Evolutionary conservation across 1,140 invertebrate genomes (phyloP).

Genomic region (Amyelois transitella): DNA sequence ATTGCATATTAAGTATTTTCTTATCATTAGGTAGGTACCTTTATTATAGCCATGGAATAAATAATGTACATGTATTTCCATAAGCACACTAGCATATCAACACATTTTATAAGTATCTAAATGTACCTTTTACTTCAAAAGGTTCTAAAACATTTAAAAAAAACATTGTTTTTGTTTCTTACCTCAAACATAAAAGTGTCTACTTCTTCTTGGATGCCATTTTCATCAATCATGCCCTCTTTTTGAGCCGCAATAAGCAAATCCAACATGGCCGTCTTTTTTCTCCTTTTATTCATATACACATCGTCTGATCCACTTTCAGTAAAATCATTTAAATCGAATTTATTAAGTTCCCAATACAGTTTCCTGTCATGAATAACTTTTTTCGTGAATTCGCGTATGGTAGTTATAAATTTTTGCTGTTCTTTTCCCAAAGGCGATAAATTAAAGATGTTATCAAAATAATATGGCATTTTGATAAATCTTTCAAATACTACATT

Average conservation of each 20-base stretch:
- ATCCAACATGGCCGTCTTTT: slow-evolving; percentile 2
- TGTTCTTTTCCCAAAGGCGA: neutral
- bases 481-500: neutral
- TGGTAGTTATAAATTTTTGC: neutral
- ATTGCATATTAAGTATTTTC: no score
- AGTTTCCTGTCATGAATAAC: neutral
- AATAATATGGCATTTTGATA: neutral
- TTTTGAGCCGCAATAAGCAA: neutral
- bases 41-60: no score
- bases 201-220: neutral
- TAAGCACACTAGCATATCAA: no score
- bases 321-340: neutral
- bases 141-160: no score
- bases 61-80: no score
- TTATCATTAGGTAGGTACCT: no score
- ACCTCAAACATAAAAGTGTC: slow-evolving; percentile 40
- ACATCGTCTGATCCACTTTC: neutral
- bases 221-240: neutral
- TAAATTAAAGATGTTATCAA: neutral
- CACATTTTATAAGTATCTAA: no score
- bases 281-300: slow-evolving; percentile 1
- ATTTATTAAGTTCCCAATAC: neutral
- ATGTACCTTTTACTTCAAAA: no score
- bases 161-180: slow-evolving; percentile 51
- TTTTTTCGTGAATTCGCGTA: neutral